These are phyloP conservation scores for Caenorhabditis sp. DNA, from an alignment of 2,888 invertebrate genomes.

Conservation along the genomic window DNA sequence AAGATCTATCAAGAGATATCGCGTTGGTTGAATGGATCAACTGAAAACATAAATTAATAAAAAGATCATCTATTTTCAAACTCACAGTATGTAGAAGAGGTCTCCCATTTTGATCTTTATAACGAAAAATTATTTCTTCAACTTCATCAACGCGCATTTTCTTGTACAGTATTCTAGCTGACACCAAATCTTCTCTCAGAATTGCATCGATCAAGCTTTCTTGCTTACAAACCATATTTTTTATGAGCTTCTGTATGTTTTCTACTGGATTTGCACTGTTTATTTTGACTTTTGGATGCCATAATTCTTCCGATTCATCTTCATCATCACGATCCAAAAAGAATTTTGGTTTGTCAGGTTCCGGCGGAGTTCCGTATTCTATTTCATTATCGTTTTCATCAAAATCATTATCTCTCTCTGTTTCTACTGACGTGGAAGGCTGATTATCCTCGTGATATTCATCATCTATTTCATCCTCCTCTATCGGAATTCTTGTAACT, in stretches of 20 bases:
- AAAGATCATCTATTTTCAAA: neutral
- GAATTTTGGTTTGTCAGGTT: constrained; percentile 5
- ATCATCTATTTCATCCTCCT: neutral
- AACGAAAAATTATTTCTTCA: neutral
- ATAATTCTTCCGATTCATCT: neutral
- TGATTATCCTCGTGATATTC: neutral
- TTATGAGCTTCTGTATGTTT: neutral
- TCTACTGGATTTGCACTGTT: neutral
- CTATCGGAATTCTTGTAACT: neutral
- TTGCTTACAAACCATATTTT: neutral
- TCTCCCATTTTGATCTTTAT: neutral
- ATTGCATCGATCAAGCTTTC: neutral
- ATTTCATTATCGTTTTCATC: constrained; percentile 4
- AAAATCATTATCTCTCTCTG: no score
- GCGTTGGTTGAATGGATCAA: neutral
- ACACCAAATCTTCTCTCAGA: neutral
- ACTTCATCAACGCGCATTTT: neutral
- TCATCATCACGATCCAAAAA: neutral
- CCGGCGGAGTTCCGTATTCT: neutral
- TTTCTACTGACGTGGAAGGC: neutral
- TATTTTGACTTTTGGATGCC: neutral
- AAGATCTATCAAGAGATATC: neutral
- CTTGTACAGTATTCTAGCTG: neutral
- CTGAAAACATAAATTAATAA: constrained; percentile 1
- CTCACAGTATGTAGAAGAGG: neutral